Base-by-base conservation (phyloP, 1,140 invertebrate genomes). In the Riptortus pedestris region DNA sequence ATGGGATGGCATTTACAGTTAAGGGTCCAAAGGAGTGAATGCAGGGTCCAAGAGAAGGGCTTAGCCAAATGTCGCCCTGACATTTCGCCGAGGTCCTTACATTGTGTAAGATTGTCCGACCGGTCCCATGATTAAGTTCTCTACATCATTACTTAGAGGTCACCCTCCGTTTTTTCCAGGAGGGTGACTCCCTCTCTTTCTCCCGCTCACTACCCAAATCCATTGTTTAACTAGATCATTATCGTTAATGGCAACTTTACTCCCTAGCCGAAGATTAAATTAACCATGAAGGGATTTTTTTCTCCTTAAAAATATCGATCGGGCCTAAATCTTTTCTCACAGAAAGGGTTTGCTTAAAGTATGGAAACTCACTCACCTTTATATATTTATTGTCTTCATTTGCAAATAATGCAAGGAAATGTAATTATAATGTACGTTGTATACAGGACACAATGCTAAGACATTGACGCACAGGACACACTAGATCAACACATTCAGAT, bases 101-200 rank as follows among this genome's bases (percentile, higher is more conserved):
- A 27, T n/a, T 4, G 52, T 3, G 2, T 29, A 57, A 57, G 52
- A 57, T n/a, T n/a, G n/a, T 29, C 28, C 2, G 3, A 22, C n/a
- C n/a, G 2, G 3, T 18, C 2, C 20, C 51, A 29, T 57, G 52
- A 57, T 57, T 57, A 57, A 57, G 24, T 57, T 57, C 28, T 57
- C 52, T 57, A 57, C 52, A 57, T 57, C 52, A 57, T 57, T 57
- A 57, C 52, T 57, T 57, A 57, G 52, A 57, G 52, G 24, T 29
- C 52, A 57, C 52, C 52, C 28, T 29, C 4, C 12, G n/a, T 47
- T 47, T 47, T 47, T 47, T 20, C 22, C 3, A 3, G 7, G n/a
- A n/a, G n/a, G n/a, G n/a, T n/a, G n/a, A n/a, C n/a, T n/a, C n/a
- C n/a, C n/a, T n/a, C n/a, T n/a, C n/a, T n/a, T n/a, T n/a, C 45